These are phyloP conservation scores for Micronycteris hirsuta DNA, from an alignment of 2,113 vertebrate species.

Conservation along the genomic window DNA sequence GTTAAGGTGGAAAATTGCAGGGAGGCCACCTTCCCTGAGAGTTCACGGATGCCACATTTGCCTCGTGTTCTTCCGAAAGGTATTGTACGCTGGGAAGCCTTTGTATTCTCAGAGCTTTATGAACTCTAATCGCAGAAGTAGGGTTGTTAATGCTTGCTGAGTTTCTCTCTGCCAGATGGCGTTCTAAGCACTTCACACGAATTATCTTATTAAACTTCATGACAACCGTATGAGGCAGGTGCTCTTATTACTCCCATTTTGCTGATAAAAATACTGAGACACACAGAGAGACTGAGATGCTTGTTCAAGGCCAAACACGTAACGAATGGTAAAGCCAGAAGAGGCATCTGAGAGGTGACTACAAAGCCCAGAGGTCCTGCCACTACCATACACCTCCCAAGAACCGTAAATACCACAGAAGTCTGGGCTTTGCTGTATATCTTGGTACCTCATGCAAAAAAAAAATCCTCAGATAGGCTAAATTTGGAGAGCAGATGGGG, in stretches of 20 bases:
- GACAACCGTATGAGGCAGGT: not conserved
- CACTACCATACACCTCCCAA: accelerated
- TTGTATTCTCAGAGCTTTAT: not conserved
- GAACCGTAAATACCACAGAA: not conserved
- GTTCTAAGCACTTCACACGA: not conserved
- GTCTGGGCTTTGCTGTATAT: not conserved
- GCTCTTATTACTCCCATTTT: not conserved
- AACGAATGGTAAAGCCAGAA: not conserved
- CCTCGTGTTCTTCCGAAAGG: not conserved
- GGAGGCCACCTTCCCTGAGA: not conserved
- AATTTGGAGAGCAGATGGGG: constrained; percentile 38
- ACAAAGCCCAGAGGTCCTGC: not conserved
- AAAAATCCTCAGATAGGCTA: constrained; percentile 30
- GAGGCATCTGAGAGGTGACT: not conserved
- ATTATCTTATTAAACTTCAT: not conserved
- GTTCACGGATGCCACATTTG: not conserved
- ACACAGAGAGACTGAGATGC: not conserved
- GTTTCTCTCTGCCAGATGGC: not conserved
- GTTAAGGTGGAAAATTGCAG: not conserved
- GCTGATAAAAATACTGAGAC: constrained; percentile 35
- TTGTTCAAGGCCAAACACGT: not conserved
- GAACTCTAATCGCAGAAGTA: not conserved
- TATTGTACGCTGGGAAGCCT: not conserved
- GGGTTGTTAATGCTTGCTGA: not conserved
- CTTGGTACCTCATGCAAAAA: not conserved